phyloP scores from a whole-genome alignment of 2,888 invertebrate species.

The Drosophila parthenogenetica region DNA sequence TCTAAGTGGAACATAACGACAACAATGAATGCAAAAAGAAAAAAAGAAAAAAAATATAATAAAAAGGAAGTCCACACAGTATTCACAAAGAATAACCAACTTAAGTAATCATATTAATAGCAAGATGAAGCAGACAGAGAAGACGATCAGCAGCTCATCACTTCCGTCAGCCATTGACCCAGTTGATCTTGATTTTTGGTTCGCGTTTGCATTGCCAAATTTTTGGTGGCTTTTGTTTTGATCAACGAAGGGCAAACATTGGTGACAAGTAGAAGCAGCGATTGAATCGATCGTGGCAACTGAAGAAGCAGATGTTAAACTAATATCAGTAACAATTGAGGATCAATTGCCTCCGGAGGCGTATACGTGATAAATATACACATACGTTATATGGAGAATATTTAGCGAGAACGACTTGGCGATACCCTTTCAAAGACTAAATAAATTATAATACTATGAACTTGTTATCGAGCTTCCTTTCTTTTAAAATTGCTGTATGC shows the following conservation, averaged over 20 bases:
- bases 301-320: background rate
- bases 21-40: constrained; percentile 3
- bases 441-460: no score
- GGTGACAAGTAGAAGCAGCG: constrained; percentile 33
- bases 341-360: constrained; percentile 1
- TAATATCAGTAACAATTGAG: background rate
- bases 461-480: no score
- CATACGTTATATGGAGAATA: background rate
- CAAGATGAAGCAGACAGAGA: background rate
- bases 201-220: constrained; percentile 55
- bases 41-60: background rate
- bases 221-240: constrained; percentile 24
- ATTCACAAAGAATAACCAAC: constrained; percentile 25
- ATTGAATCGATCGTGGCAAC: background rate
- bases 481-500: no score
- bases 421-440: background rate
- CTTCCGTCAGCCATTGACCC: constrained; percentile 73
- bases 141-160: constrained; percentile 18
- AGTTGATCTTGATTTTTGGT: constrained; percentile 47
- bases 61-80: constrained; percentile 38
- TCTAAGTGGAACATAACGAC: constrained; percentile 69
- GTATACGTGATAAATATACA: constrained; percentile 3
- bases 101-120: constrained; percentile 9
- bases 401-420: background rate
- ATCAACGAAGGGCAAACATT: constrained; percentile 47